Evolutionary conservation across 2,888 invertebrate genomes (phyloP), one percentile per base, ranked within the genome.

Genomic region (Sinhomidia bicolor): DNA sequence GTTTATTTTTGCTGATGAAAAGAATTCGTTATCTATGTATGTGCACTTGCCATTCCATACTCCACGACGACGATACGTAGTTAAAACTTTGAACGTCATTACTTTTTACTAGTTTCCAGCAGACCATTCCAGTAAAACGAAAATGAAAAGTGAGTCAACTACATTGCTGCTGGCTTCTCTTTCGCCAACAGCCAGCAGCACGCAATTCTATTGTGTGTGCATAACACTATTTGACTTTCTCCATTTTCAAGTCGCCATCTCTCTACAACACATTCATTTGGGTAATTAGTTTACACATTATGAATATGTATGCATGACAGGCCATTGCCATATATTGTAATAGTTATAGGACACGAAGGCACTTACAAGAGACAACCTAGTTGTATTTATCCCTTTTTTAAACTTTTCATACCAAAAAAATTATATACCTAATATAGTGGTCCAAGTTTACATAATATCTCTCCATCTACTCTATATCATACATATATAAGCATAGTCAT

Each of bases 211-310:
- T 68, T 41, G 20, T 68, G 20, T 68, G 68, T 68, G 17, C 32
- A 68, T 36, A 17, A 68, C 36, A 60, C 60, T 60, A 60, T 60
- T 60, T 60, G 36, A 36, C 68, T 32, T 68, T 36, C 68, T 36
- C 68, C 17, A n/a, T 23, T 74, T 44, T 17, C 26, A 26, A 44
- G 47, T 74, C 17, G 3, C 47, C 74, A 7, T 26, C 76, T 68
- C 68, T 68, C 36, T 76, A 51, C n/a, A n/a, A n/a, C n/a, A n/a
- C 65, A 85, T 85, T 85, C 79, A 85, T 85, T 85, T 79, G 51
- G 47, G 85, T 79, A 85, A 85, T 85, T 85, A 85, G 79, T 85
- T 85, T 79, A 65, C 79, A 65, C 79, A 79, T 62, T 60, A 85
- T 85, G 85, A 79, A 79, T 79, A 85, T 85, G 85, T 65, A 85